These are phyloP conservation scores for Helogale parvula DNA, from an alignment of 2,113 vertebrate genomes.

Conservation along the genomic window DNA sequence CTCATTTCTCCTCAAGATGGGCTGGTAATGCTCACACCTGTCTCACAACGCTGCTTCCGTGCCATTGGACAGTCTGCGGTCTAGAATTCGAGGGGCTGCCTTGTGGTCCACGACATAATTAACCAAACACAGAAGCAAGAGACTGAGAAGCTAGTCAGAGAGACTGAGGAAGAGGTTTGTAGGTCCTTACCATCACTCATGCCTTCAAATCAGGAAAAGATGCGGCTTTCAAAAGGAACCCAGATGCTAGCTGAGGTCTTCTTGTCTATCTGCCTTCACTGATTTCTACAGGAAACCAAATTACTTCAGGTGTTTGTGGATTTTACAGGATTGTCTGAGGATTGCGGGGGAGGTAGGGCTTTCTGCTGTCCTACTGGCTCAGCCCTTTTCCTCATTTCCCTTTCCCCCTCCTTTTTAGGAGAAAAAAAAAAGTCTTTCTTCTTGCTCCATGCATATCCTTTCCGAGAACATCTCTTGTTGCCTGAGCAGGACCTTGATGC, in stretches of 20 bases:
- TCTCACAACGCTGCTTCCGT: neutral
- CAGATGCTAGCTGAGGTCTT: neutral
- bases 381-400: neutral
- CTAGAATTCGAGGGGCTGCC: neutral
- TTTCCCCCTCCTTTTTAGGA: neutral
- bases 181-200: fast-evolving
- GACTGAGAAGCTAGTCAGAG: neutral
- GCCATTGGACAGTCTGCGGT: neutral
- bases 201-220: neutral
- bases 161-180: neutral
- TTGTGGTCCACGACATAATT: neutral
- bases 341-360: neutral
- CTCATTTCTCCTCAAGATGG: neutral
- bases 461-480: neutral
- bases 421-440: neutral
- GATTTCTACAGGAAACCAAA: neutral
- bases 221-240: neutral
- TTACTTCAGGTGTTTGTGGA: neutral
- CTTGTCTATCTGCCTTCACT: neutral
- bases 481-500: neutral
- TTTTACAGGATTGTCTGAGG: neutral
- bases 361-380: neutral
- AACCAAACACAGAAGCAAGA: neutral
- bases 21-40: neutral
- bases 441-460: neutral